phyloP scores from a whole-genome alignment of 2,888 invertebrate genomes.

The Morpho deidamia region DNA sequence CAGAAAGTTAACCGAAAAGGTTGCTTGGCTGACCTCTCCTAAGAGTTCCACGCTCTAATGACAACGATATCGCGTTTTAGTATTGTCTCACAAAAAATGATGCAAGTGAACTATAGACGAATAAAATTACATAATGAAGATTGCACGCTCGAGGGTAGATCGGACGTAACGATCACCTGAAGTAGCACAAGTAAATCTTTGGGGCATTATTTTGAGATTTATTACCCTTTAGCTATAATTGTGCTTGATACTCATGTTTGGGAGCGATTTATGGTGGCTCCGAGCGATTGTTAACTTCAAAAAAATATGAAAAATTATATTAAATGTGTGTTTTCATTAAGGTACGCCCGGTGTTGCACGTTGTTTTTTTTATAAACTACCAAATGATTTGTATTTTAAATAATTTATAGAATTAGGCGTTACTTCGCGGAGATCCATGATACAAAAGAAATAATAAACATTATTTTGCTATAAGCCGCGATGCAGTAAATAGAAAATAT shows the following conservation, averaged over 20 bases:
- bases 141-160: slow-evolving; percentile 53
- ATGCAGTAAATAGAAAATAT: too few relatives aligned
- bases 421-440: too few relatives aligned
- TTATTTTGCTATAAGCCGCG: too few relatives aligned
- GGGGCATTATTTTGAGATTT: slow-evolving; percentile 69
- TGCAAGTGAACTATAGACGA: slow-evolving; percentile 14
- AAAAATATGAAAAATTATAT: slow-evolving; percentile 12
- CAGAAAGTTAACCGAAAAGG: too few relatives aligned
- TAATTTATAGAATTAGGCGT: too few relatives aligned
- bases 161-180: slow-evolving; percentile 70
- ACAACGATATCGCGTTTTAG: too few relatives aligned
- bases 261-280: slow-evolving; percentile 62
- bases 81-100: neutral
- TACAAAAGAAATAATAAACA: too few relatives aligned
- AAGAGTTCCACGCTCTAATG: too few relatives aligned
- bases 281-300: slow-evolving; percentile 39
- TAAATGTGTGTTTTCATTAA: slow-evolving; percentile 11
- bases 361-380: neutral
- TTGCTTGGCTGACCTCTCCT: too few relatives aligned
- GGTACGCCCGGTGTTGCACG: neutral
- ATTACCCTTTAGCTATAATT: slow-evolving; percentile 64
- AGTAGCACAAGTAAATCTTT: slow-evolving; percentile 61
- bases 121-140: slow-evolving; percentile 59
- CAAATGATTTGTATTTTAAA: too few relatives aligned
- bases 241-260: slow-evolving; percentile 51